phyloP scores from a whole-genome alignment of 37 sponge, comb jelly and placozoan species.

The Sycon ciliatum region DNA sequence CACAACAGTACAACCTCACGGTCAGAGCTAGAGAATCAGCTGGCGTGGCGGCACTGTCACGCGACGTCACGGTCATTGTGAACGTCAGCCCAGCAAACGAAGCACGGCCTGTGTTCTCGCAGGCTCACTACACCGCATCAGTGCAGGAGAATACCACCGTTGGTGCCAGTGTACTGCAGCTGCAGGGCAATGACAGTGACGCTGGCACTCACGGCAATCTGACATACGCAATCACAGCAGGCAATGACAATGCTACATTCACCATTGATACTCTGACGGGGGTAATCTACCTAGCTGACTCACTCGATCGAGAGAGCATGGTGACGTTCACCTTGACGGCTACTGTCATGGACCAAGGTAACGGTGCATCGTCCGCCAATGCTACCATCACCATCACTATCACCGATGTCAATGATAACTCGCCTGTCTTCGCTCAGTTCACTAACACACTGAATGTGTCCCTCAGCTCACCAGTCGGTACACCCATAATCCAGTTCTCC shows the following conservation, averaged over 20 bases:
- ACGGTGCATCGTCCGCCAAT: slow-evolving; percentile 8
- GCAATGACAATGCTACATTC: slow-evolving; percentile 38
- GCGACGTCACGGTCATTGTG: slow-evolving; percentile 18
- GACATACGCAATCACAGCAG: background rate
- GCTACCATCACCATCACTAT: slow-evolving; percentile 43
- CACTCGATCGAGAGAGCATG: slow-evolving; percentile 44
- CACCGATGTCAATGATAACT: slow-evolving; percentile 60
- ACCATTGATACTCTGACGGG: slow-evolving; percentile 28
- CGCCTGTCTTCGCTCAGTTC: slow-evolving; percentile 52
- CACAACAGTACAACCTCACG: slow-evolving; percentile 19
- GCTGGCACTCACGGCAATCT: slow-evolving; percentile 29
- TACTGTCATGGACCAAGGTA: slow-evolving; percentile 45
- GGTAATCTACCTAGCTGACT: slow-evolving; percentile 35
- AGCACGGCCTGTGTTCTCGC: slow-evolving; percentile 39
- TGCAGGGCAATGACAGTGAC: slow-evolving; percentile 59
- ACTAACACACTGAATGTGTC: slow-evolving; percentile 20
- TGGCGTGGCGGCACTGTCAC: slow-evolving; percentile 24
- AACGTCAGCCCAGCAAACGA: slow-evolving; percentile 53
- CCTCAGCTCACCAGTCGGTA: background rate
- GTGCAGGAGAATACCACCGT: slow-evolving; percentile 40
- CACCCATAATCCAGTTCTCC: slow-evolving; percentile 18
- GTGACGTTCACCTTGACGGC: slow-evolving; percentile 31
- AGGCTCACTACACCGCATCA: slow-evolving; percentile 27
- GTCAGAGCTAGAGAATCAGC: slow-evolving; percentile 45
- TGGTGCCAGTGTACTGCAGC: slow-evolving; percentile 26